phyloP scores from a whole-genome alignment of 2,797 vertebrate genomes.

The Scolopax rusticola region DNA sequence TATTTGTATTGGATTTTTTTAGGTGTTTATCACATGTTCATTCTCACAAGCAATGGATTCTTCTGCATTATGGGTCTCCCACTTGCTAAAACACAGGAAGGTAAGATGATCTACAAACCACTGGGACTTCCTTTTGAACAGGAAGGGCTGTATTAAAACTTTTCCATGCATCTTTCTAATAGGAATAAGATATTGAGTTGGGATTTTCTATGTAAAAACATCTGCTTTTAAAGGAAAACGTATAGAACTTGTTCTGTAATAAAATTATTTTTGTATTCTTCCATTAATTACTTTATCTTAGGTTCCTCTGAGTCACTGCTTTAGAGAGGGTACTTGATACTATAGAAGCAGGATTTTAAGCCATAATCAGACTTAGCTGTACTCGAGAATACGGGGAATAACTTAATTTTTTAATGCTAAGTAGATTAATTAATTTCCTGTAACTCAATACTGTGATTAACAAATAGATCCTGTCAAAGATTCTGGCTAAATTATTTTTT shows the following conservation, averaged over 20 bases:
- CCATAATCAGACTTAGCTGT: not conserved
- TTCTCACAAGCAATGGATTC: conserved; percentile 87
- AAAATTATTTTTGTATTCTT: not conserved
- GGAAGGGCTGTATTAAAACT: not conserved
- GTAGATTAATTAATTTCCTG: not conserved
- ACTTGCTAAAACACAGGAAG: conserved; percentile 86
- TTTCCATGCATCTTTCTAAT: not conserved
- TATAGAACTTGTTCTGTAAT: not conserved
- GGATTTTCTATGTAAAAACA: not conserved
- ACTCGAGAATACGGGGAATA: not conserved
- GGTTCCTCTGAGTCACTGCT: not conserved
- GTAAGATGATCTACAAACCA: conserved; percentile 72
- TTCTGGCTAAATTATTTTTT: not conserved
- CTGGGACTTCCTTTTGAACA: not conserved
- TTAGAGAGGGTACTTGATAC: not conserved
- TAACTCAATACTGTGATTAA: not conserved
- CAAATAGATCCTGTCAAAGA: not conserved
- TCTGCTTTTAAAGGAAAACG: not conserved
- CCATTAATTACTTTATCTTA: not conserved
- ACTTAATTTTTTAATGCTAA: not conserved
- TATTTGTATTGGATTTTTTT: not conserved
- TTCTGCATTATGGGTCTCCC: conserved; percentile 89
- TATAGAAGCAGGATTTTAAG: not conserved
- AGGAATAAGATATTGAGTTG: not conserved
- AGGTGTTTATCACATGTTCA: conserved; percentile 89